A percentile compares a stretch with the other conserved stretches of the same genome.
Conservation (phyloP, 2,797 vertebrate genomes). For the Sebastes dallii region DNA sequence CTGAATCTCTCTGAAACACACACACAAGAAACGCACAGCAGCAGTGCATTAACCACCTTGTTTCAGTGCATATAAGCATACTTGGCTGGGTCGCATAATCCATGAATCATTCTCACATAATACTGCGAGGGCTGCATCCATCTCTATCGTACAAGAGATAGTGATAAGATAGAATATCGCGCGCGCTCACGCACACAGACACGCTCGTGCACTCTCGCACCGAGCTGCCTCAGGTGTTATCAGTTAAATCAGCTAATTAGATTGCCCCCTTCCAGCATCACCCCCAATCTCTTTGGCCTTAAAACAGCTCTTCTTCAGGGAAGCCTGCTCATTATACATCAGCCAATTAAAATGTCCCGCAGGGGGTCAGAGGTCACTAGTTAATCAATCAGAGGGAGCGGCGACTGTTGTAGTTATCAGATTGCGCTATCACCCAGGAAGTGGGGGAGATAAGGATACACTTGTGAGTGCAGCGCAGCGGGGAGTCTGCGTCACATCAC, state of each 20-base stretch:
- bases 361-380: slow-evolving; percentile 73
- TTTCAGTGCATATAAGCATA: slow-evolving; percentile 46
- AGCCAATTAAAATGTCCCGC: slow-evolving; percentile 74
- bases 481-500: slow-evolving; percentile 33
- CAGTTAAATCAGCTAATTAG: slow-evolving; percentile 81
- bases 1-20: background rate
- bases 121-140: slow-evolving; percentile 26
- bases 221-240: slow-evolving; percentile 65
- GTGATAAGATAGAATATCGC: slow-evolving; percentile 32
- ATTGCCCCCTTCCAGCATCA: slow-evolving; percentile 55
- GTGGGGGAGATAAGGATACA: slow-evolving; percentile 63
- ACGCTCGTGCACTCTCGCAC: background rate
- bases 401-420: slow-evolving; percentile 71
- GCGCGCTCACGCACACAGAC: background rate
- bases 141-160: slow-evolving; percentile 26
- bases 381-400: slow-evolving; percentile 80
- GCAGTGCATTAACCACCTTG: slow-evolving; percentile 22
- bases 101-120: slow-evolving; percentile 44
- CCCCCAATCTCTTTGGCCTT: slow-evolving; percentile 50
- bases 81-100: slow-evolving; percentile 29
- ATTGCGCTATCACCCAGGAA: slow-evolving; percentile 60
- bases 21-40: background rate
- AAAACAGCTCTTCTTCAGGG: slow-evolving; percentile 60
- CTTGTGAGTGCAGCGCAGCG: slow-evolving; percentile 39
- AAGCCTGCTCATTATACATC: slow-evolving; percentile 72